A percentile compares a stretch with the other conserved stretches of the same genome.
phyloP scores from a whole-genome alignment of 2,888 invertebrate genomes.

The Oeneis ivallda region DNA sequence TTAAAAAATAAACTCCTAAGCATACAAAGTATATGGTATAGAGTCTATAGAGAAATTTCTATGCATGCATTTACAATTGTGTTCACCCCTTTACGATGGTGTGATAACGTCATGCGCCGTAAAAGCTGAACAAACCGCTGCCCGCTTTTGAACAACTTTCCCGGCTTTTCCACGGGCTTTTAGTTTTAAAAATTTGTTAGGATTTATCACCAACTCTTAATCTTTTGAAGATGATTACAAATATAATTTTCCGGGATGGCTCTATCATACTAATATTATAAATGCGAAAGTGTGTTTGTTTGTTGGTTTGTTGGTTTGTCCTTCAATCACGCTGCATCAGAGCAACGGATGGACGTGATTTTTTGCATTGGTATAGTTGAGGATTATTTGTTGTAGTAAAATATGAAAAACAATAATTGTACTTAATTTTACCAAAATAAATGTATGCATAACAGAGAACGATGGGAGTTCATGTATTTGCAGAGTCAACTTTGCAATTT shows the following conservation, averaged over 20 bases:
- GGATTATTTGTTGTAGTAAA: too few species aligned
- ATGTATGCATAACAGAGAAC: too few species aligned
- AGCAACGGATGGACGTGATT: too few species aligned
- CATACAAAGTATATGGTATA: conserved; percentile 25
- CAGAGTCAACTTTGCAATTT: too few species aligned
- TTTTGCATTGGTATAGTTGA: too few species aligned
- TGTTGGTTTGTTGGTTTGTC: too few species aligned
- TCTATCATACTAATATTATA: too few species aligned
- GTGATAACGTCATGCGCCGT: conserved; percentile 36
- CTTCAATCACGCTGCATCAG: too few species aligned
- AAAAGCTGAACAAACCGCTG: conserved; percentile 36
- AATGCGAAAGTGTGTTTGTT: too few species aligned
- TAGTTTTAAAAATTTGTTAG: conserved; percentile 24
- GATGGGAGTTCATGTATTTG: too few species aligned
- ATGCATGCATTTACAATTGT: conserved; percentile 37
- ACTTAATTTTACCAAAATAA: too few species aligned
- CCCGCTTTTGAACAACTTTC: conserved; percentile 28
- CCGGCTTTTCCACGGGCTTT: conserved; percentile 24
- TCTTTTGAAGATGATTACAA: conserved; percentile 1
- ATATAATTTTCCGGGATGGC: neutral
- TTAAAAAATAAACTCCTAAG: conserved; percentile 17
- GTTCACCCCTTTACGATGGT: conserved; percentile 35
- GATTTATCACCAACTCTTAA: conserved; percentile 19
- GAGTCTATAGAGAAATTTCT: conserved; percentile 30
- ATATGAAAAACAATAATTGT: too few species aligned